phyloP scores from a whole-genome alignment of 2,888 invertebrate species.

The Cerceris rybyensis region DNA sequence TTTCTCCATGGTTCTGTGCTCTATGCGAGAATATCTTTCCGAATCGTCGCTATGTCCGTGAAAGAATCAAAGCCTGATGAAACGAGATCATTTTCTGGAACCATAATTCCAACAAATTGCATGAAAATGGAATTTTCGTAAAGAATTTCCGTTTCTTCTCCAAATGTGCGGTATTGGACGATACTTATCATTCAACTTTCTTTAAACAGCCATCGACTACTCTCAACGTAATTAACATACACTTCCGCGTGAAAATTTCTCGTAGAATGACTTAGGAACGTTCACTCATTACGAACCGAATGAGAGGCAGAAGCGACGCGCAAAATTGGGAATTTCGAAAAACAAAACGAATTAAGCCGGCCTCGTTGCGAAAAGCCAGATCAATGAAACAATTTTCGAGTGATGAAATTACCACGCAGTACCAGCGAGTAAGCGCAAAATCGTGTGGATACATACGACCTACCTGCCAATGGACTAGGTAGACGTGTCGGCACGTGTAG shows the following conservation, averaged over 20 bases:
- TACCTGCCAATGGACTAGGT: constrained; percentile 65
- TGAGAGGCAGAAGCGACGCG: constrained; percentile 39
- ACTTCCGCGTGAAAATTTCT: constrained; percentile 10
- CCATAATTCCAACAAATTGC: not conserved
- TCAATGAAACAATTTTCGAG: constrained; percentile 8
- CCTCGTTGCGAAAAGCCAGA: constrained; percentile 31
- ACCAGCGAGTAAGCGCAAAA: constrained; percentile 30
- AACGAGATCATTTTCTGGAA: not conserved
- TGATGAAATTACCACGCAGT: constrained; percentile 16
- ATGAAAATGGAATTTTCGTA: not conserved
- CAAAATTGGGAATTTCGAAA: constrained; percentile 14
- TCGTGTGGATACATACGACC: constrained; percentile 43
- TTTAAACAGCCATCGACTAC: too few relatives aligned
- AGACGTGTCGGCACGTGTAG: constrained; percentile 78
- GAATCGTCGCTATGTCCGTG: too few relatives aligned
- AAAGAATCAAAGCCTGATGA: not conserved
- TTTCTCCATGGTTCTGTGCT: not conserved
- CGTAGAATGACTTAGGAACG: not conserved
- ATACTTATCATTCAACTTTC: too few relatives aligned
- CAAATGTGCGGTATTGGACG: too few relatives aligned
- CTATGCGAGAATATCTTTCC: not conserved
- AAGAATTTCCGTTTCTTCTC: not conserved
- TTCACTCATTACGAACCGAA: constrained; percentile 15
- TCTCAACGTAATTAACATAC: not conserved
- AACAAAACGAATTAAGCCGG: constrained; percentile 20